Evolutionary conservation across 1,140 invertebrate genomes (phyloP).

Genomic region (Heliconius nattereri): DNA sequence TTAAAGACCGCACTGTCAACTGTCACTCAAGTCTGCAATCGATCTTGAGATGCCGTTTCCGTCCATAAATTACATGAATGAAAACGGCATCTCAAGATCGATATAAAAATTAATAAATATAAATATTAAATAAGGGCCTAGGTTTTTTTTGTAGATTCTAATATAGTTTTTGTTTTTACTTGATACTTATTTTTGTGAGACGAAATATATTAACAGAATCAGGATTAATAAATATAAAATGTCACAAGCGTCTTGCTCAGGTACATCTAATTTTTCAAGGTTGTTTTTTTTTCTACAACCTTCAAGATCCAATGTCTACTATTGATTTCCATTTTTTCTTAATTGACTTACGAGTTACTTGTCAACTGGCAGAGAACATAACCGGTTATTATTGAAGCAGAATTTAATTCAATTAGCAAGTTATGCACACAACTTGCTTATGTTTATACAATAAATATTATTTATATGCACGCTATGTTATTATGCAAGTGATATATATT

Average conservation of each 20-base stretch:
- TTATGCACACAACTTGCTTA: neutral
- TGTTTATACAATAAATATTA: neutral
- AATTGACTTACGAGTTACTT: neutral
- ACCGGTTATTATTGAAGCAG: constrained; percentile 1
- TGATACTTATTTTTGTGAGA: no score
- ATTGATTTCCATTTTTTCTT: neutral
- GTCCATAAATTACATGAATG: no score
- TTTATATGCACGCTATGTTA: no score
- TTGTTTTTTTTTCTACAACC: neutral
- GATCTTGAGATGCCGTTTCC: no score
- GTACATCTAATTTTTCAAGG: neutral
- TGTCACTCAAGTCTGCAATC: no score
- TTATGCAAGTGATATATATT: neutral
- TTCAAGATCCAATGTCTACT: neutral
- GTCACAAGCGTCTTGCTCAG: neutral
- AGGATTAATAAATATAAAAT: neutral
- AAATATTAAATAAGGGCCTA: no score
- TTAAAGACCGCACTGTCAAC: no score
- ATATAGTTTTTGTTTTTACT: no score
- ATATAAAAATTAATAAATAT: no score
- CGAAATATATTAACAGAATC: no score
- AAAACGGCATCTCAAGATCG: no score
- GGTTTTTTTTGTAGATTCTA: no score
- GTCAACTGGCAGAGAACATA: neutral
- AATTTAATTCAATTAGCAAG: neutral